These are phyloP conservation scores for Pygathrix nemaeus DNA, from an alignment of 2,113 vertebrate genomes.

Conservation along the genomic window DNA sequence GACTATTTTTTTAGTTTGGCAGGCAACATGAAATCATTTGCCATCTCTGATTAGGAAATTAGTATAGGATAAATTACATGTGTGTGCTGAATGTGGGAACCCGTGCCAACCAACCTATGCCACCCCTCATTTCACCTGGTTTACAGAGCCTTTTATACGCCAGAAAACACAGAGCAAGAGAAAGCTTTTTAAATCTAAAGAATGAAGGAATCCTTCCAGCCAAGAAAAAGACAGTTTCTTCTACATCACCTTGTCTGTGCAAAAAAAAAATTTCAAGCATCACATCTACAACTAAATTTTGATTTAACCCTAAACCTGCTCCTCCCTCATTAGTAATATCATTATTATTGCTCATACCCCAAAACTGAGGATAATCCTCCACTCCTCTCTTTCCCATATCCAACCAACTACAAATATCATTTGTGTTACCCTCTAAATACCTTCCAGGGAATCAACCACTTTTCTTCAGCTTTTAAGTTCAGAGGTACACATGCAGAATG, in stretches of 20 bases:
- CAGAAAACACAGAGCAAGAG: background rate
- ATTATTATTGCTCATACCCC: background rate
- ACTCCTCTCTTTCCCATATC: background rate
- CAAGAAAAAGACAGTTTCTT: background rate
- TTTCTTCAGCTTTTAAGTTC: background rate
- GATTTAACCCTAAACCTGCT: background rate
- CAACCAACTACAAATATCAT: background rate
- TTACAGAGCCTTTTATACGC: background rate
- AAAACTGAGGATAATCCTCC: background rate
- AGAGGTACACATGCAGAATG: no score
- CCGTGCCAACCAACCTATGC: background rate
- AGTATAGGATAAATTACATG: background rate
- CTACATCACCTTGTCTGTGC: background rate
- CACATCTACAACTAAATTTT: background rate
- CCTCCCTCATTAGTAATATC: background rate
- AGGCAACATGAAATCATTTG: constrained; percentile 51
- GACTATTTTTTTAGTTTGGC: background rate
- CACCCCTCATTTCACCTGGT: background rate
- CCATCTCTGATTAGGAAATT: constrained; percentile 47
- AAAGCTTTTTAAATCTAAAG: constrained; percentile 27
- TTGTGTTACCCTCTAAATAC: background rate
- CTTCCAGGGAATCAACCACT: background rate
- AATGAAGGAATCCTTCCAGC: background rate
- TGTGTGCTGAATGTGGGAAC: background rate
- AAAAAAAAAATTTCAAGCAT: background rate